These are phyloP conservation scores for Cebus imitator DNA, from an alignment of 2,113 vertebrate species.

Conservation along the genomic window DNA sequence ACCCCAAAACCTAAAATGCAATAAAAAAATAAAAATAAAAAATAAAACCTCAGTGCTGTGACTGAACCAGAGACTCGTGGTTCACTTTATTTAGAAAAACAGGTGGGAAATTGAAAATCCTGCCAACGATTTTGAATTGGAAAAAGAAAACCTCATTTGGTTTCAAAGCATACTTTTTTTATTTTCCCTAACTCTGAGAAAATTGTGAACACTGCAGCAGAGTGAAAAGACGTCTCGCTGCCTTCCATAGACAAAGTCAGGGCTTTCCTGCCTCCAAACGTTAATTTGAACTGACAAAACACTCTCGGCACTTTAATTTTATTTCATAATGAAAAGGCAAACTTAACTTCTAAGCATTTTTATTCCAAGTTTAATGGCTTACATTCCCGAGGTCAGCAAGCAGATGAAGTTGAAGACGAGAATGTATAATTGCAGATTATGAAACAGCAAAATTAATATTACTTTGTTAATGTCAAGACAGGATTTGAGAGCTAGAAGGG, in stretches of 20 bases:
- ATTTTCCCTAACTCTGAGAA: background rate
- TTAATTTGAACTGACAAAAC: background rate
- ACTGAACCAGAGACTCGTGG: fast-evolving
- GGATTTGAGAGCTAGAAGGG: background rate
- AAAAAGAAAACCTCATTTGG: background rate
- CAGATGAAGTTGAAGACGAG: background rate
- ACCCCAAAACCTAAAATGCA: no score
- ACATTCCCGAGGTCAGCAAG: conserved; percentile 34
- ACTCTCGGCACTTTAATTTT: background rate
- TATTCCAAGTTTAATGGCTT: conserved; percentile 14
- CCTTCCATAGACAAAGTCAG: background rate
- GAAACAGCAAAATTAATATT: conserved; percentile 51
- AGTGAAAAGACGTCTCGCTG: background rate
- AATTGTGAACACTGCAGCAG: background rate
- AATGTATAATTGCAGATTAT: conserved; percentile 43
- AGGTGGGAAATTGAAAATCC: background rate
- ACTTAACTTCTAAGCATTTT: conserved; percentile 51
- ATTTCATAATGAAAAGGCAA: background rate
- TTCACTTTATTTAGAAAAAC: background rate
- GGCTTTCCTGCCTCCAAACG: background rate
- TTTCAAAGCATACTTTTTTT: background rate
- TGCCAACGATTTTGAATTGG: background rate
- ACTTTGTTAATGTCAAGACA: conserved; percentile 40
- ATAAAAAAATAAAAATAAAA: no score
- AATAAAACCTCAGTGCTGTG: background rate